A percentile compares a stretch with the other conserved stretches of the same genome.
These are phyloP conservation scores for Nylanderia fulva DNA, from an alignment of 1,140 invertebrate species.

Conservation along the genomic window DNA sequence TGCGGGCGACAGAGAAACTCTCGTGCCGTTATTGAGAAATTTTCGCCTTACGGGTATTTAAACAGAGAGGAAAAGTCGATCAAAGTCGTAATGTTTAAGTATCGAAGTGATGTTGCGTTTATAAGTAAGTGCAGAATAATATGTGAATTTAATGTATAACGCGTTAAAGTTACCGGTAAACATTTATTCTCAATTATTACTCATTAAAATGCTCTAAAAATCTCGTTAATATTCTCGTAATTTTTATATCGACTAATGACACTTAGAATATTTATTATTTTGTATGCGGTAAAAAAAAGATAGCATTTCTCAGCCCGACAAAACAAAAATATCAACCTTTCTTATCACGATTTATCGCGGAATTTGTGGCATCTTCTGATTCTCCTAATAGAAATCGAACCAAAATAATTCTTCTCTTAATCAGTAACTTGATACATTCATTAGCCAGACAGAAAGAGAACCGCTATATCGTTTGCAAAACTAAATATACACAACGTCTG, in stretches of 20 bases:
- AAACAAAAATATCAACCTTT: background rate
- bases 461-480: slow-evolving; percentile 6
- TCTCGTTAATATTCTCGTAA: background rate
- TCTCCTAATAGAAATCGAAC: background rate
- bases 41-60: slow-evolving; percentile 29
- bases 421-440: slow-evolving; percentile 24
- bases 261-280: background rate
- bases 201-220: background rate
- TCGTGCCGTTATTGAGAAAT: slow-evolving; percentile 11
- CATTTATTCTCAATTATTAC: background rate
- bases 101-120: background rate
- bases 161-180: background rate
- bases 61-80: slow-evolving; percentile 41
- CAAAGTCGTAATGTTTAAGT: background rate
- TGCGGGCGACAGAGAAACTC: slow-evolving; percentile 28
- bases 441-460: slow-evolving; percentile 1
- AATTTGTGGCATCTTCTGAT: background rate
- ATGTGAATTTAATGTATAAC: background rate
- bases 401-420: background rate
- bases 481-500: slow-evolving; percentile 56
- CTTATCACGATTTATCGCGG: background rate
- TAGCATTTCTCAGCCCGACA: background rate
- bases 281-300: background rate
- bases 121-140: background rate
- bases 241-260: background rate